A percentile compares a stretch with the other conserved stretches of the same genome.
Conservation (phyloP, 2,888 invertebrate genomes). For the Rhimphoctona megacephalus region DNA sequence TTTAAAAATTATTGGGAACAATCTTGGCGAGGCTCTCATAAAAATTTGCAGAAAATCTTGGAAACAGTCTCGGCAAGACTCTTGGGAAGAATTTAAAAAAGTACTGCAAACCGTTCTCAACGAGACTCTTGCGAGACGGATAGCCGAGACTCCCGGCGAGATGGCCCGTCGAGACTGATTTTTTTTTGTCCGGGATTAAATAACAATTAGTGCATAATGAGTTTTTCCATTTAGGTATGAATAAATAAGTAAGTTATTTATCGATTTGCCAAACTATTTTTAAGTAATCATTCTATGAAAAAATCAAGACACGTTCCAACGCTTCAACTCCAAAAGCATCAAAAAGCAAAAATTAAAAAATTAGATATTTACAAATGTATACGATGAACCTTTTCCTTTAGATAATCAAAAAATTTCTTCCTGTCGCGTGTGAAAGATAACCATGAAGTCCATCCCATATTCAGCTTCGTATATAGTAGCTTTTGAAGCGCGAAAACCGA, state of each 20-base stretch:
- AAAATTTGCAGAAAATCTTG: no score
- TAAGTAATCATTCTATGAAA: background rate
- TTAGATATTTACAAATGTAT: background rate
- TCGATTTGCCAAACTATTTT: background rate
- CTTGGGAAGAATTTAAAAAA: no score
- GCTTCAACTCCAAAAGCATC: background rate
- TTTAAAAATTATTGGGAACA: no score
- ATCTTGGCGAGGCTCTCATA: no score
- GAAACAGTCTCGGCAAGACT: no score
- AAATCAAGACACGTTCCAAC: no score
- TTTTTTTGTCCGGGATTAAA: no score
- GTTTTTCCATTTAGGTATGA: background rate
- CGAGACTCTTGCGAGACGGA: no score
- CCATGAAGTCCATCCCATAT: constrained; percentile 5
- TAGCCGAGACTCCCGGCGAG: no score
- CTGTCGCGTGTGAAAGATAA: background rate
- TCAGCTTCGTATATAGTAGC: background rate
- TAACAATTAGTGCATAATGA: background rate
- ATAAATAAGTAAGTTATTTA: background rate
- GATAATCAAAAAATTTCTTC: background rate
- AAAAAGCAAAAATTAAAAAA: background rate
- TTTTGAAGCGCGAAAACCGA: constrained; percentile 9
- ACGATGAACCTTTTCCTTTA: background rate
- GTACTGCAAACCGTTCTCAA: no score
- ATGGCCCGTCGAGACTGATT: no score